Base-by-base conservation (phyloP, 2,888 invertebrate genomes). In the Bellardia bayeri region DNA sequence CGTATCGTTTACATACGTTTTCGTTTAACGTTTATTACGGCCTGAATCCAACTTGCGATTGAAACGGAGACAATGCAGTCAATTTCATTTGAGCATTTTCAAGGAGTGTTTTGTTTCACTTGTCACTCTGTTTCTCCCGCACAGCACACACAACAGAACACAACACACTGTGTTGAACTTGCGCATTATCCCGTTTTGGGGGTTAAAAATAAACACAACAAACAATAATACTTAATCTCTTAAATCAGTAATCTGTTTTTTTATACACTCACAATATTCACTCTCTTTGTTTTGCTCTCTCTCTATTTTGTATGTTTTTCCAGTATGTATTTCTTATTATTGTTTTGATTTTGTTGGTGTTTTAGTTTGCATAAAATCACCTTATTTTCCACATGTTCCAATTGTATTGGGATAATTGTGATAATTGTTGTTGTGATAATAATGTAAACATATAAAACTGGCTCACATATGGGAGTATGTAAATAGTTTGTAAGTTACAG, bases 31-130 rank as follows among this genome's bases (percentile, higher is more conserved):
- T 86, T 88, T 87, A 85, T 82, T 84, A 71, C 89, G 89, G 87
- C 81, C 88, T 89, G 85, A 89, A 88, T 89, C 86, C 86, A 89
- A 89, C 88, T 88, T 71, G 79, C 85, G 89, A 89, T 82, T 89
- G 80, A 89, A 86, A 82, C 71, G 82, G 66, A 66, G 84, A 69
- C 86, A 86, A 74, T 86, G 79, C 76, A 74, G 72, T 79, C 42
- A 76, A 81, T 64, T 86, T 61, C 49, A 71, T 84, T 86, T 80
- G 82, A 86, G 82, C 54, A 81, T 49, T 76, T 75, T 69, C 78
- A 88, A 86, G 86, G 86, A 86, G 86, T 88, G 84, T 84, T 86
- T 85, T 85, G 86, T 86, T 86, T 85, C 82, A 56, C n/a, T 76
- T 88, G 63, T 61, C 84, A 76, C 30, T 37, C 40, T 84, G 84